Base-by-base conservation (phyloP, 2,113 vertebrate species). In the Rhinolophus sinicus region DNA sequence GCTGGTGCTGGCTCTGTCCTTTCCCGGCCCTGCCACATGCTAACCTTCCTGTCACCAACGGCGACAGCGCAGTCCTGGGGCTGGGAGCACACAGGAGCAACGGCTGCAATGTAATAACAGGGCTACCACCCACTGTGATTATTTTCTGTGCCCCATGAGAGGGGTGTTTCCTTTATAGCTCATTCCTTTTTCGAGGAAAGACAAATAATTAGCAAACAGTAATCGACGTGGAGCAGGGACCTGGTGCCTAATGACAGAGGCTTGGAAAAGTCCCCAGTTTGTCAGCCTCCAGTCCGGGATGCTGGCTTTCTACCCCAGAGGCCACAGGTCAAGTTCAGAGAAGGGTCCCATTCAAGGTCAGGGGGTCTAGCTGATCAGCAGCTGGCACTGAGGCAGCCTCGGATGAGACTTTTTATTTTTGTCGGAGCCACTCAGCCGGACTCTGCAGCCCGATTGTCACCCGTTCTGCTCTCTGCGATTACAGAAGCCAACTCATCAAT, bases 101-200 rank as follows among this genome's bases (percentile, higher is more conserved):
- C 4, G 8, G 54, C 40, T n/a, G 7, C n/a, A 3, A 8, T 0
- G 24, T 50, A 62, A 44, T n/a, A 26, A 10, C 1, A 3, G 10
- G 0, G 19, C 24, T 54, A 30, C 14, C 78, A 47, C 30, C 18
- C 33, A 7, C 3, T 12, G 24, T 13, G n/a, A 50, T 21, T 24
- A 9, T 38, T 44, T 69, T 30, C 24, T 44, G 44, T 19, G 33
- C 0, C 1, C 21, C 21, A 8, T 12, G 40, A 84, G 6, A 35
- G 35, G 40, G 40, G 6, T 24, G 56, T 64, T 70, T 26, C 18
- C 13, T 40, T 50, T 40, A 50, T 0, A 24, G 10, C 14, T 47
- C 38, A 11, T 58, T 67, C 84, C 78, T 90, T 70, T 72, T 56
- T 24, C 44, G 11, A 83, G 70, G 78, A 54, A 78, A 83, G 69